Base-by-base conservation (phyloP, 2,888 invertebrate species). In the Brachypalpus laphriformis region DNA sequence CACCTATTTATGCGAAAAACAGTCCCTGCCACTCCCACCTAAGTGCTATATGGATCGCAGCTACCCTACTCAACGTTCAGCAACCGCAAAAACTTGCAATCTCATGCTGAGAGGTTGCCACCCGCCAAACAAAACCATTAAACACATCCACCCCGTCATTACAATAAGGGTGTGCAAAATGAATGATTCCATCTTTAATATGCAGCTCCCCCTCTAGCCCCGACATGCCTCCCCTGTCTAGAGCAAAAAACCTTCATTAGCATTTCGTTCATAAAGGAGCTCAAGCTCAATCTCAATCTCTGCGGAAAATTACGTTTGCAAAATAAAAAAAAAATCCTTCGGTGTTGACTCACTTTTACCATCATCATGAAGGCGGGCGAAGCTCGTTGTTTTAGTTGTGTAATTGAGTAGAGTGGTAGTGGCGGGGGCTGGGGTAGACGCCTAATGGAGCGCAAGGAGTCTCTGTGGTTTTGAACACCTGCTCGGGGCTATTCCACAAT, bases 381-480 rank as follows among this genome's bases (percentile, higher is more conserved):
- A n/a, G 25, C 31, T 51, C 22, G 31, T 31, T 57, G 57, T 51
- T 72, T 47, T 47, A 68, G 68, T 49, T 8, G 42, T 45, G 49
- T 72, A 72, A 72, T 59, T 72, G 59, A 51, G 47, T 7, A 16
- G n/a, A 42, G 11, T 11, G 2, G 18, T n/a, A n/a, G n/a, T n/a
- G n/a, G n/a, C n/a, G 5, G 8, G 42, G 51, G 18, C 4, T 11
- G 11, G 56, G 5, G 1, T 37, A 25, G 8, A 25, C 11, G n/a
- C 28, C 49, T 59, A 72, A 72, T 80, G 42, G 63, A 74, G 42
- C 66, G 47, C 20, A 57, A 47, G 25, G 11, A 47, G 28, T 40
- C 37, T 28, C 72, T 63, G 72, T 14, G 72, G 72, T 56, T 40
- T n/a, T 14, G 8, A 72, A 65, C 56, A 80, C 57, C 72, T 80